Evolutionary conservation across 2,797 vertebrate genomes (phyloP).

Genomic region (Denticeps clupeoides): DNA sequence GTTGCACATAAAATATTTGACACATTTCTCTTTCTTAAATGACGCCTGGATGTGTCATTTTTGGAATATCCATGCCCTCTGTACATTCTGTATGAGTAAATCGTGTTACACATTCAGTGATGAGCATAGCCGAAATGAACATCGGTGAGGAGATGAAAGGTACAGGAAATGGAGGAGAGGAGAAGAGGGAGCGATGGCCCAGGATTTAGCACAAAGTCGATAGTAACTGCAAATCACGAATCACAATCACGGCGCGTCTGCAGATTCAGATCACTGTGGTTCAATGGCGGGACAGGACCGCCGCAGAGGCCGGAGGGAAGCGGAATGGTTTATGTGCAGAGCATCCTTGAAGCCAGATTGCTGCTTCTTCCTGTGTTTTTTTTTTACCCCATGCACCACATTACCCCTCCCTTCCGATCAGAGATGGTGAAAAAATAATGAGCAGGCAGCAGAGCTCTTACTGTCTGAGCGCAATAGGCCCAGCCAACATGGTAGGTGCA

Average conservation of each 20-base stretch:
- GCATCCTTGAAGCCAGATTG: conserved; percentile 27
- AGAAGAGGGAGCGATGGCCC: conserved; percentile 29
- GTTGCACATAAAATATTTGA: too few species aligned
- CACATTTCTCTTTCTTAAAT: too few species aligned
- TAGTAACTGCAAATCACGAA: conserved; percentile 47
- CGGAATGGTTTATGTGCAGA: conserved; percentile 33
- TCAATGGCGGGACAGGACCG: conserved; percentile 32
- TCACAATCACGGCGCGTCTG: conserved; percentile 46
- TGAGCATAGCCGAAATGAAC: too few species aligned
- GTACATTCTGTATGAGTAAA: too few species aligned
- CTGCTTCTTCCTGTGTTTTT: too few species aligned
- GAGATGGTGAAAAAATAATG: too few species aligned
- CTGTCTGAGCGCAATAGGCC: too few species aligned
- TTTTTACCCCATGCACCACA: not conserved
- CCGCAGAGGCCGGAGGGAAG: conserved; percentile 24
- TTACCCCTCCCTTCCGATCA: not conserved
- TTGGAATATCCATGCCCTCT: too few species aligned
- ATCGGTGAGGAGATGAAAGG: not conserved
- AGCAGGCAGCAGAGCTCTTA: too few species aligned
- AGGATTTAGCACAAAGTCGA: conserved; percentile 53
- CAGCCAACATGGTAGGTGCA: too few species aligned
- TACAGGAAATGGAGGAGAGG: not conserved
- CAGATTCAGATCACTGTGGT: conserved; percentile 39
- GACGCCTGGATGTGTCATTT: too few species aligned
- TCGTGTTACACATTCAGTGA: too few species aligned